Evolutionary conservation across 2,888 invertebrate species (phyloP).

Genomic region (Onthophagus sagittarius): DNA sequence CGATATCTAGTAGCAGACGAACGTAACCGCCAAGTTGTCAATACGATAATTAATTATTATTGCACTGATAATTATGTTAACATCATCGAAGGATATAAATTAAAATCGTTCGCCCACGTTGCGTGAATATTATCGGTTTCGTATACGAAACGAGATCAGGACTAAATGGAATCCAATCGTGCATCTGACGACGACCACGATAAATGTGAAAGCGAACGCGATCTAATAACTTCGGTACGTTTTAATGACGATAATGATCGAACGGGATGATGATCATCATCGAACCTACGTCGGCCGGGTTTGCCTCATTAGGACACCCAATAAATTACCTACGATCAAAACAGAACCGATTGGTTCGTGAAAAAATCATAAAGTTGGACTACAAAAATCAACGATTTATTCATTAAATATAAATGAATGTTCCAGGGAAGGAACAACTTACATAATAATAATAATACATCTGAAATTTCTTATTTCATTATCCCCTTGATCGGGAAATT

Average conservation of each 20-base stretch:
- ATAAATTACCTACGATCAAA: conserved; percentile 8
- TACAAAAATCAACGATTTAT: not conserved
- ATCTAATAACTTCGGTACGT: conserved; percentile 9
- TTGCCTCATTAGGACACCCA: conserved; percentile 12
- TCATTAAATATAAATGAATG: not conserved
- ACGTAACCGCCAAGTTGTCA: not conserved
- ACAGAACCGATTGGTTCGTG: not conserved
- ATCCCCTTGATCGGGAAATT: too few relatives aligned
- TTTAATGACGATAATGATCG: conserved; percentile 11
- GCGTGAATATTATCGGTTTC: not conserved
- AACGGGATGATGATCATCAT: conserved; percentile 4
- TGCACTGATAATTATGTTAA: not conserved
- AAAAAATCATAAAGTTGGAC: not conserved
- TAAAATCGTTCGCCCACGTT: not conserved
- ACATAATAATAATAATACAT: too few relatives aligned
- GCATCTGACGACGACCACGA: not conserved
- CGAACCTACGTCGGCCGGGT: not conserved
- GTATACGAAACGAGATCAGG: too few relatives aligned
- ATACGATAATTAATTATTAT: not conserved
- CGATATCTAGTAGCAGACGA: not conserved
- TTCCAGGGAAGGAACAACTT: not conserved
- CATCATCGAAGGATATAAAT: not conserved
- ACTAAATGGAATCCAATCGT: not conserved
- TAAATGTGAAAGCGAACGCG: conserved; percentile 4
- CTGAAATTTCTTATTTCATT: too few relatives aligned